Evolutionary conservation across 2,888 invertebrate genomes (phyloP).

Genomic region (Rotaria sp.): DNA sequence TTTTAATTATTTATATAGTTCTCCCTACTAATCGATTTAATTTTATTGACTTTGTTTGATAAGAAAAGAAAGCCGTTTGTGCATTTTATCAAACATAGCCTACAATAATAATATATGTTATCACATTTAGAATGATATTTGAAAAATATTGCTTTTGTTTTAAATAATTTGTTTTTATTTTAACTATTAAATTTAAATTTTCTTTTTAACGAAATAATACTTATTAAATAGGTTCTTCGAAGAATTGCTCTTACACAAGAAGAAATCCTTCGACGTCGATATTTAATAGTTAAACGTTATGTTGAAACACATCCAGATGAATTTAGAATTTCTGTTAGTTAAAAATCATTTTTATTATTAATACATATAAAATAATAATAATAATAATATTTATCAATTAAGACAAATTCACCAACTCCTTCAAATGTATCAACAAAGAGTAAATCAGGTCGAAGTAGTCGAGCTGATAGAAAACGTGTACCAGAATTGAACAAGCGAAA

Average conservation of each 20-base stretch:
- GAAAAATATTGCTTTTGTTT: background rate
- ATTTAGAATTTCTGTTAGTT: background rate
- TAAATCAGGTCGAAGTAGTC: background rate
- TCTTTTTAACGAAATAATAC: background rate
- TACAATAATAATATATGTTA: background rate
- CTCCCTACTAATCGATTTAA: background rate
- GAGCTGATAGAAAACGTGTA: background rate
- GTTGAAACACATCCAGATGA: background rate
- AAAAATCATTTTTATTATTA: background rate
- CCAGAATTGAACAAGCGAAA: background rate
- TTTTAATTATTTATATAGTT: too few relatives aligned
- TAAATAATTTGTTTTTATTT: background rate
- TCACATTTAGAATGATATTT: background rate
- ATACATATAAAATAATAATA: too few relatives aligned
- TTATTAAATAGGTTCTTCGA: slow-evolving; percentile 6
- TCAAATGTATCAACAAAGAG: background rate
- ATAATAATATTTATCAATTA: background rate
- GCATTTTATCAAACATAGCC: background rate
- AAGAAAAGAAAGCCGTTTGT: background rate
- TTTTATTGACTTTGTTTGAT: background rate
- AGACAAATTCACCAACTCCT: background rate
- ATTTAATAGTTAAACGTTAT: slow-evolving; percentile 5
- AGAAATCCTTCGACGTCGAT: slow-evolving; percentile 30
- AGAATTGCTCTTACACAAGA: slow-evolving; percentile 33
- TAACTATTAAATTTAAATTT: background rate